Evolutionary conservation across 2,888 invertebrate genomes (phyloP), one percentile per base, ranked within the genome.

Genomic region (Drosophila mulleri): DNA sequence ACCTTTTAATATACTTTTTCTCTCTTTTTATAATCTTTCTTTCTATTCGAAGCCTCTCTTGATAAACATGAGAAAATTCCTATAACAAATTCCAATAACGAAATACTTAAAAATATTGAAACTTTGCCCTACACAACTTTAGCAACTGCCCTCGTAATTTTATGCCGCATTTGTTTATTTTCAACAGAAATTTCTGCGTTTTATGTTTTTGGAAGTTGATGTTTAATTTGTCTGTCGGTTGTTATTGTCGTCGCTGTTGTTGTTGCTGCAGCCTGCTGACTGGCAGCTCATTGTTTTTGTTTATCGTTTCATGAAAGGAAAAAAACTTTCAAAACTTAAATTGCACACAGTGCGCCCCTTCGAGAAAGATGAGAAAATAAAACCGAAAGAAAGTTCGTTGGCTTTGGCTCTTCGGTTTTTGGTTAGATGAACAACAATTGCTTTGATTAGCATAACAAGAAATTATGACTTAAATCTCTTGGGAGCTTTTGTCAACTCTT

Each of bases 321-420:
- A 78, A 82, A 82, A 76, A 82, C 88, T 83, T 88, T 88, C 88
- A 88, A 84, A 67, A 74, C 69, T 53, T 53, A 68, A 61, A 57
- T 66, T 63, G 72, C 63, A 48, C 53, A 48, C 18, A 44, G 32
- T 44, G 50, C 50, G 18, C 69, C 71, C 62, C 65, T 41, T 56
- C 54, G 37, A 20, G 37, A 37, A 42, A 29, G 29, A 50, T 18
- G 48, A 50, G 48, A 50, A 26, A 32, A 32, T n/a, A 12, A 29
- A 50, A 18, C 29, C 32, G 59, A 45, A 75, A 75, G 77, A 77
- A 77, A 77, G 77, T 77, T 75, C 63, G 56, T 67, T 54, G 53
- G 45, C 59, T 60, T 60, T 20, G 12, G 20, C 44, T 23, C 32
- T 23, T 29, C 47, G 26, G 14, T 26, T 9, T 58, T 53, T 42